Evolutionary conservation across 2,797 vertebrate genomes (phyloP).

Genomic region (Bradypodion ventrale): DNA sequence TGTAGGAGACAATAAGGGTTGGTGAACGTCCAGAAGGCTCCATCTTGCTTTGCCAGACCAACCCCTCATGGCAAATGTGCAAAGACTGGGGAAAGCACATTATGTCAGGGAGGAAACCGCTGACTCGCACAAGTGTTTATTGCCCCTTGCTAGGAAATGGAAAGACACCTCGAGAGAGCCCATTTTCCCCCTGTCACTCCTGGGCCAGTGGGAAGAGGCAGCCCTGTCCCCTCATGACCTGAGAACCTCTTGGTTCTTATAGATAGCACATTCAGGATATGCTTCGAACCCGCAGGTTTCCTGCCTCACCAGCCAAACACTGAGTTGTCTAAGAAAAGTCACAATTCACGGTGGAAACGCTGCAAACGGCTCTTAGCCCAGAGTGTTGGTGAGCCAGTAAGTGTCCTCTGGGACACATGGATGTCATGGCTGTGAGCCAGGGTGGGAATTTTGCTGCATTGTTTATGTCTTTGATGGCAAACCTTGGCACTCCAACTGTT

Average conservation of each 20-base stretch:
- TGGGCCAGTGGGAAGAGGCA: background rate
- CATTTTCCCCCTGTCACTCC: background rate
- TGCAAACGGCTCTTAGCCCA: background rate
- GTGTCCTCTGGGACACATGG: background rate
- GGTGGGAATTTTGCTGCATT: background rate
- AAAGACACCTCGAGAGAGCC: background rate
- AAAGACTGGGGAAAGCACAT: background rate
- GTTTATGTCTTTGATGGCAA: background rate
- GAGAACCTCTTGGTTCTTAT: background rate
- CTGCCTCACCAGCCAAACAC: background rate
- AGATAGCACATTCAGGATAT: too few relatives aligned
- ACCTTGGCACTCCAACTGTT: too few relatives aligned
- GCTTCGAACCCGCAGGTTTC: background rate
- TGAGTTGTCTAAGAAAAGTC: too few relatives aligned
- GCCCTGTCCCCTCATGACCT: background rate
- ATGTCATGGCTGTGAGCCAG: background rate
- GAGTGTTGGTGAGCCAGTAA: background rate
- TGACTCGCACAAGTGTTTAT: background rate
- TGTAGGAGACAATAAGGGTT: background rate
- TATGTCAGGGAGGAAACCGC: background rate
- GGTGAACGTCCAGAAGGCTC: background rate
- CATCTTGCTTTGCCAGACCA: background rate
- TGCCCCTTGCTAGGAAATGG: background rate
- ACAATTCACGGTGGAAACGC: background rate
- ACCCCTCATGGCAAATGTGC: accelerated